Base-by-base conservation (phyloP, 1,140 invertebrate species). In the Oncopodura yosiiana region DNA sequence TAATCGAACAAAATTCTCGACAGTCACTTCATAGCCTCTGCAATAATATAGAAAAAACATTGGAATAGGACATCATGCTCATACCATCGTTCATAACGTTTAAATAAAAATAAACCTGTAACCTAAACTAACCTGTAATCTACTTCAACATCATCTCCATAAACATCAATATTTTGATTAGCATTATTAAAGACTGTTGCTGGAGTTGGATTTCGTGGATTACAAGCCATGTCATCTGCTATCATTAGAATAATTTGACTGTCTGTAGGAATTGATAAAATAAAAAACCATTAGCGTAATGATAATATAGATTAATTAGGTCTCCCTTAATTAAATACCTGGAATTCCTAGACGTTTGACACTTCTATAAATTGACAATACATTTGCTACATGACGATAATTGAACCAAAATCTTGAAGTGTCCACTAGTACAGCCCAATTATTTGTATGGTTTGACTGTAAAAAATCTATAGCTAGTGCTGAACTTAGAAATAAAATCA, bases 331-430 rank as follows among this genome's bases (percentile, higher is more conserved):
- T n/a, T n/a, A n/a, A n/a, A n/a, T n/a, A n/a, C n/a, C n/a, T 6
- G 94, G 94, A 60, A 99, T 98, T 30, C 95, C 95, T 2, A 99
- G 75, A 18, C 94, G 76, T 73, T 99, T 99, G 0, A 99, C 92
- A 69, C 92, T 96, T 0, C 94, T 79, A 69, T 99, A 99, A 66
- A 99, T 92, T 0, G 94, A 98, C 32, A 99, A 73, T 0, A 97
- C 95, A 73, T 99, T 99, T 1, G 95, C 93, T 12, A 97, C 93
- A 81, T 99, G 96, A 30, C 96, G 78, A 71, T 99, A 99, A 71
- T 99, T 99, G 65, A 98, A 99, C 95, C 95, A 99, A 74, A 98
- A 99, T 50, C 94, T 74, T 2, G 94, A 98, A 0, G 94, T 96
- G 69, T 97, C 93, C 0, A 99, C 94, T 50, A 99, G 73, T 12